Base-by-base conservation (phyloP, 1,140 invertebrate species). In the Tetramorium parvispinum region DNA sequence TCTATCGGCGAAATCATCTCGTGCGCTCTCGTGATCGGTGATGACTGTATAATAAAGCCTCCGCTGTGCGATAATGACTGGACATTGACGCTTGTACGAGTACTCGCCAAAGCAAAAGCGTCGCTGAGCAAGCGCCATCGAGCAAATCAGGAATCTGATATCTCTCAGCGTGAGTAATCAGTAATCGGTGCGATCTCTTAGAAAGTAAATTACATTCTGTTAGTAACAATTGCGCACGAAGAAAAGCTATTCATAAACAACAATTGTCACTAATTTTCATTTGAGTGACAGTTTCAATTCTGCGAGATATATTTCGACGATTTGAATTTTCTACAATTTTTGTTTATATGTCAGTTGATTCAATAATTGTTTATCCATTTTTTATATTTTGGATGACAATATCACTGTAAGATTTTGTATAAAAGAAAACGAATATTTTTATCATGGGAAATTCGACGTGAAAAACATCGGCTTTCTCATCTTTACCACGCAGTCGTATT, bases 41-140 rank as follows among this genome's bases (percentile, higher is more conserved):
- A 82, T 75, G 79, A 75, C 53, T 85, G 57, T 63, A 78, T 76
- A 77, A 78, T 85, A 85, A 73, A 78, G 59, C n/a, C 57, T 40
- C 21, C 82, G n/a, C 40, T 40, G 59, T 4, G 57, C 70, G 59
- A 77, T 83, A 85, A 85, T 53, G 59, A 13, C 59, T 73, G 53
- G 18, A 82, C 51, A 71, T 71, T 82, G 65, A 81, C 32, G 63
- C 51, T 55, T 37, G 32, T 4, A 18, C 40, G 40, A 43, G 21
- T 27, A 81, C 63, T 81, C 61, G 32, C 18, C 37, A 7, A n/a
- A 55, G 68, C 40, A 18, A 59, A 32, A 83, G 11, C 21, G 16
- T 61, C 51, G 49, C 11, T 32, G 10, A 46, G 16, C 46, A 40
- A 81, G 77, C n/a, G 21, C 27, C 57, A 65, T 65, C 46, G 27